Evolutionary conservation across 1,140 invertebrate genomes (phyloP).

Genomic region (Pseudomyrmex gracilis): DNA sequence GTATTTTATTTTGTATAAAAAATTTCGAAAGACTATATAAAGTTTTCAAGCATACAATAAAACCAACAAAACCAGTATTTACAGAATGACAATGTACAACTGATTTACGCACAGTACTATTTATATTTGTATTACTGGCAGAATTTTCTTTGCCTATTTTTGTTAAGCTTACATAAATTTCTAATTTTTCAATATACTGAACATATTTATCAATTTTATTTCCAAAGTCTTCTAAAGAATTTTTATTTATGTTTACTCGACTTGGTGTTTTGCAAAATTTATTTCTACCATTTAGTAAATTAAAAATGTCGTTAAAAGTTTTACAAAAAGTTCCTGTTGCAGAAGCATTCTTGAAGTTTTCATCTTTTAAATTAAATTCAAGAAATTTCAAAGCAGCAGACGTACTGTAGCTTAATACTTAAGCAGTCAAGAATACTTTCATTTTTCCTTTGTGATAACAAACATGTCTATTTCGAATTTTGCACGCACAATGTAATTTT

Average conservation of each 20-base stretch:
- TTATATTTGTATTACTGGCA: background rate
- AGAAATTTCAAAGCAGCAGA: too few relatives aligned
- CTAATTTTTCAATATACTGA: slow-evolving; percentile 1
- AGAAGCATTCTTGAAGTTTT: too few relatives aligned
- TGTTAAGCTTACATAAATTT: background rate
- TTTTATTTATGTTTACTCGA: background rate
- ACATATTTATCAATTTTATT: background rate
- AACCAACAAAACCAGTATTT: background rate
- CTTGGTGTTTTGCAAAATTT: background rate
- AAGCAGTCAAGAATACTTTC: slow-evolving; percentile 63
- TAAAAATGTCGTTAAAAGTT: too few relatives aligned
- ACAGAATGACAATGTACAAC: background rate
- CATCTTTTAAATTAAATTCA: too few relatives aligned
- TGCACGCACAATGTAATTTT: slow-evolving; percentile 37
- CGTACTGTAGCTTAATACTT: slow-evolving; percentile 32
- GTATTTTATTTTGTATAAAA: background rate
- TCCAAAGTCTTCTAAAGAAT: background rate
- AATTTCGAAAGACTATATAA: background rate
- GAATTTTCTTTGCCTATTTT: background rate
- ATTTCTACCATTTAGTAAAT: slow-evolving; percentile 2
- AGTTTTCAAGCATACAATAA: background rate
- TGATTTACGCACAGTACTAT: background rate
- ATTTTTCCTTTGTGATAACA: slow-evolving; percentile 63
- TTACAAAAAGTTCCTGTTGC: too few relatives aligned
- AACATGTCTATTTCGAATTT: slow-evolving; percentile 49